These are phyloP conservation scores for Catostylus mosaicus DNA, from an alignment of 30 jellyfish, hydroid and myxozoan genomes.

Conservation along the genomic window DNA sequence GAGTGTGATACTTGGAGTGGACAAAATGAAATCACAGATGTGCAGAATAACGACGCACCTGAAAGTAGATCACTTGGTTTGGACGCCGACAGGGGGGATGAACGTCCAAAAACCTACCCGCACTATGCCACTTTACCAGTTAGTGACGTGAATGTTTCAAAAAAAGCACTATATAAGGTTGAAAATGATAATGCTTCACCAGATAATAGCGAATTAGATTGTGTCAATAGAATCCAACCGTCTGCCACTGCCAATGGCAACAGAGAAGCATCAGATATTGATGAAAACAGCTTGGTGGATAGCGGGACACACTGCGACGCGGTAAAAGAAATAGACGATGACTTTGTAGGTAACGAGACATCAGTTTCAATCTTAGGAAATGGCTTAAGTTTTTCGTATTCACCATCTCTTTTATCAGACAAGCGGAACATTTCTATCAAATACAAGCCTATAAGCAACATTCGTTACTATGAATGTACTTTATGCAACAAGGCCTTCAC, in stretches of 20 bases:
- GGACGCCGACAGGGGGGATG: no score
- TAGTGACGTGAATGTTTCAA: not conserved
- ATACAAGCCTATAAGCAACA: not conserved
- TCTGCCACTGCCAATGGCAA: not conserved
- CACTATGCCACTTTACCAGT: not conserved
- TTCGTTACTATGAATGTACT: conserved; percentile 5
- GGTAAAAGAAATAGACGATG: not conserved
- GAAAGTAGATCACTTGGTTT: not conserved
- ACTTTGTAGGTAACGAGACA: not conserved
- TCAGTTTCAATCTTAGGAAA: not conserved
- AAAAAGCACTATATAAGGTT: not conserved
- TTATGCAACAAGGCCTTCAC: not conserved
- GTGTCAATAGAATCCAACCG: not conserved
- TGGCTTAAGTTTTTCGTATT: conserved; percentile 16
- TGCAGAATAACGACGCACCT: not conserved
- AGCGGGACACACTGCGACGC: not conserved
- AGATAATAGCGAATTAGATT: not conserved
- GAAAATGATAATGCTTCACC: not conserved
- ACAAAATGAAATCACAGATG: not conserved
- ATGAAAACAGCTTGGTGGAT: not conserved
- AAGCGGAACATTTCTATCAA: not conserved
- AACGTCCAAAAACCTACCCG: no score
- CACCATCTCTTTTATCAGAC: not conserved
- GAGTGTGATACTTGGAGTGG: no score
- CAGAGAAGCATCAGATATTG: not conserved